These are phyloP conservation scores for Orthosia gothica DNA, from an alignment of 2,888 invertebrate genomes.

Conservation along the genomic window DNA sequence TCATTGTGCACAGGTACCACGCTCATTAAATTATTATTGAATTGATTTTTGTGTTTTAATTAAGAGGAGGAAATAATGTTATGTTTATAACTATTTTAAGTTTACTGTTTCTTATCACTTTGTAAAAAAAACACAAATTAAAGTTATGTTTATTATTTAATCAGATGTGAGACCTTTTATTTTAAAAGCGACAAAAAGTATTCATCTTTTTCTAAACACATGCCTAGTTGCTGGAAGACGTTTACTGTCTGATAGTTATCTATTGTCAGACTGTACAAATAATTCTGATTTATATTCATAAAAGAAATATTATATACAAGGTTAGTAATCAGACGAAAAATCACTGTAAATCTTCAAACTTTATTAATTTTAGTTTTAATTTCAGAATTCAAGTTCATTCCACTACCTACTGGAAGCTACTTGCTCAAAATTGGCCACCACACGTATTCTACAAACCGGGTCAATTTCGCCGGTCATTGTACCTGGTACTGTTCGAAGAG, in stretches of 20 bases:
- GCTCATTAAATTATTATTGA: too few relatives aligned
- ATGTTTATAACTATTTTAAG: too few relatives aligned
- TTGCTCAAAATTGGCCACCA: slow-evolving; percentile 70
- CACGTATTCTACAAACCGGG: slow-evolving; percentile 76
- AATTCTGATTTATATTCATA: too few relatives aligned
- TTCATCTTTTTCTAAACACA: too few relatives aligned
- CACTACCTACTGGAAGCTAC: slow-evolving; percentile 70
- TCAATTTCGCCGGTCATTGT: slow-evolving; percentile 67
- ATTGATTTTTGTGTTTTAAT: too few relatives aligned
- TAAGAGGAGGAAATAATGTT: too few relatives aligned
- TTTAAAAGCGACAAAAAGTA: background rate
- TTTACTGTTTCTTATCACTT: background rate
- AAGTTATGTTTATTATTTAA: background rate
- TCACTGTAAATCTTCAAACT: background rate
- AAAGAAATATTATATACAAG: too few relatives aligned
- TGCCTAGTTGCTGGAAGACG: too few relatives aligned
- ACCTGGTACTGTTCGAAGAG: slow-evolving; percentile 84
- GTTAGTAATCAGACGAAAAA: too few relatives aligned
- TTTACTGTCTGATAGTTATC: too few relatives aligned
- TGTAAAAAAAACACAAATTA: background rate
- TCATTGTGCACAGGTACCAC: too few relatives aligned
- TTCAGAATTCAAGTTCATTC: slow-evolving; percentile 63
- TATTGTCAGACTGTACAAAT: too few relatives aligned
- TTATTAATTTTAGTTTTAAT: slow-evolving; percentile 3
- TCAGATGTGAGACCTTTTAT: background rate